Evolutionary conservation across 37 sponge, comb jelly and placozoan genomes (phyloP), one percentile per base, ranked within the genome.

Genomic region (Corticium candelabrum): DNA sequence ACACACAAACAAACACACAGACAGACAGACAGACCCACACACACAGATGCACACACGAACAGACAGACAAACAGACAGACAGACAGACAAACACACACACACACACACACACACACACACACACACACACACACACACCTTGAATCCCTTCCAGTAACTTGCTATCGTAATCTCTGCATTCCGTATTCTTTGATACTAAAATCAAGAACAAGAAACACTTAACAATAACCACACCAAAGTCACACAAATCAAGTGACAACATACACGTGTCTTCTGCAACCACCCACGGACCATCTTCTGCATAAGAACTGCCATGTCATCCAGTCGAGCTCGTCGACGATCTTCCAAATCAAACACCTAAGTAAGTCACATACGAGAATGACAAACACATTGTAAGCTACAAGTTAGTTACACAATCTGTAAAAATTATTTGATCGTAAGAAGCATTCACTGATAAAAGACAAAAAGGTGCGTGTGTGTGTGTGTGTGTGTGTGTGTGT

Each of bases 341-440:
- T 86, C 88, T 69, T 93, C 94, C 68, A 93, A 31, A 11, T 85
- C 86, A 79, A 93, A 90, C 77, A 93, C 76, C 76, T 80, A 33
- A 4, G 62, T 27, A 50, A 50, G 21, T 50, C 11, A 50, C 21
- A 50, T n/a, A n/a, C n/a, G n/a, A n/a, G n/a, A n/a, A n/a, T n/a
- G n/a, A n/a, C n/a, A n/a, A n/a, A n/a, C n/a, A n/a, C n/a, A n/a
- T n/a, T n/a, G n/a, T n/a, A n/a, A n/a, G n/a, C n/a, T n/a, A n/a
- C n/a, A n/a, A n/a, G n/a, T n/a, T n/a, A n/a, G n/a, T n/a, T n/a
- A n/a, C n/a, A n/a, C n/a, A n/a, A n/a, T n/a, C n/a, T n/a, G n/a
- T n/a, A n/a, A n/a, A n/a, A n/a, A n/a, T n/a, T n/a, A n/a, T n/a
- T n/a, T n/a, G n/a, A n/a, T n/a, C n/a, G n/a, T n/a, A n/a, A n/a